Conservation (phyloP, 1,140 invertebrate genomes). For the Neoseiulus cucumeris region DNA sequence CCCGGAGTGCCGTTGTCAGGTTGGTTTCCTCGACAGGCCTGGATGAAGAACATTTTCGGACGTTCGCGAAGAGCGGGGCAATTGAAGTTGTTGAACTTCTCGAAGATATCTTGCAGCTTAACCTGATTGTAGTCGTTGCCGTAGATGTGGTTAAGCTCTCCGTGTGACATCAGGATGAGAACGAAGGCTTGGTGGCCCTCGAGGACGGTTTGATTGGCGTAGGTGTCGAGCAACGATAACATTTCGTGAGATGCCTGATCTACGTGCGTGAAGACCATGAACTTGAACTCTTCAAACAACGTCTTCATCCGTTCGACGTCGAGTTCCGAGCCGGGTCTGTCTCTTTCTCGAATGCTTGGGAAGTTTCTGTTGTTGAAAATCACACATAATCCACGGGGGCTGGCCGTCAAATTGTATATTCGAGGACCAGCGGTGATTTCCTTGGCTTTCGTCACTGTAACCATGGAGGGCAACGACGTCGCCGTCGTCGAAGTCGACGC, state of each 20-base stretch:
- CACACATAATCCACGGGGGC: not conserved
- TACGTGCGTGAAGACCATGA: not conserved
- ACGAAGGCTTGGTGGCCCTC: constrained; percentile 13
- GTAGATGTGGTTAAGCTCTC: constrained; percentile 4
- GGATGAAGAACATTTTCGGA: constrained; percentile 24
- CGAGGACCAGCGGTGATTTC: not conserved
- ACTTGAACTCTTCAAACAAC: not conserved
- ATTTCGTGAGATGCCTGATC: not conserved
- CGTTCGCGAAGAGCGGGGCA: constrained; percentile 21
- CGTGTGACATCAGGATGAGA: constrained; percentile 15
- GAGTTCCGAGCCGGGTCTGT: not conserved
- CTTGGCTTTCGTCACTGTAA: too few species aligned
- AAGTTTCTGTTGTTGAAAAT: not conserved
- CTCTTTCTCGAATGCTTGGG: not conserved
- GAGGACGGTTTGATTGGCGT: not conserved
- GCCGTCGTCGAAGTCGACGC: too few species aligned
- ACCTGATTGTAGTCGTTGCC: constrained; percentile 8
- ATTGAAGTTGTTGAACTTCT: constrained; percentile 20
- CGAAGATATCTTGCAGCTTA: constrained; percentile 18
- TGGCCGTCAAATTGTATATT: not conserved
- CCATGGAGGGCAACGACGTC: too few species aligned
- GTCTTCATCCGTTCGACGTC: not conserved
- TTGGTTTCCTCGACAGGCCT: constrained; percentile 21
- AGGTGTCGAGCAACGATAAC: not conserved
- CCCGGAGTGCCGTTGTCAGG: not conserved